Conservation (phyloP, 2,113 vertebrate genomes). For the Lepisosteus oculatus region DNA sequence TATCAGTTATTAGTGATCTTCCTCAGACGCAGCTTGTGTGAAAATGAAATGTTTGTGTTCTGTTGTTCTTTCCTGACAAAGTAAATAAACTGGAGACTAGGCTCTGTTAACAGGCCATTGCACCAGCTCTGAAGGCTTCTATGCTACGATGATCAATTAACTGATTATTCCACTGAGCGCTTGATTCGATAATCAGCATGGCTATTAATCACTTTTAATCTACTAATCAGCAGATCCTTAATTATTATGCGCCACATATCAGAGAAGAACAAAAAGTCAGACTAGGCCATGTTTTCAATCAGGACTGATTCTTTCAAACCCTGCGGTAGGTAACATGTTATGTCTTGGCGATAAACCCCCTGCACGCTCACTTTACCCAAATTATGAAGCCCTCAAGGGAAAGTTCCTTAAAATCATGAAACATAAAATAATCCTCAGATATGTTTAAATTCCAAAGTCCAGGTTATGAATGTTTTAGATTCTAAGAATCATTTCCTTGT, state of each 20-base stretch:
- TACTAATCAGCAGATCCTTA: conserved; percentile 49
- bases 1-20: conserved; percentile 11
- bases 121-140: conserved; percentile 23
- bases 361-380: conserved; percentile 5
- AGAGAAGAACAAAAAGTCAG: conserved; percentile 20
- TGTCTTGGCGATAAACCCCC: conserved; percentile 19
- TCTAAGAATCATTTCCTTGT: neutral
- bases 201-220: conserved; percentile 65
- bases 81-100: conserved; percentile 29
- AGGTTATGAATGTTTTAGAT: neutral
- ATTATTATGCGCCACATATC: conserved; percentile 33
- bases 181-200: conserved; percentile 58
- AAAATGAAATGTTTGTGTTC: conserved; percentile 7
- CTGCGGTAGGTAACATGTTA: conserved; percentile 25
- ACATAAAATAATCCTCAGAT: neutral
- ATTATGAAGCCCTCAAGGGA: neutral
- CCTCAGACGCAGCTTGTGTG: neutral
- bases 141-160: conserved; percentile 56
- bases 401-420: neutral
- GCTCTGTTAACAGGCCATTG: conserved; percentile 19
- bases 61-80: conserved; percentile 21
- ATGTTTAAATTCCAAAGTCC: neutral
- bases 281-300: conserved; percentile 42
- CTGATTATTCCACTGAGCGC: conserved; percentile 56
- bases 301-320: conserved; percentile 26